Percentiles rank a stretch among this genome's conserved stretches.
Conservation (phyloP, 2,888 invertebrate species). For the Stenchaetothrips biformis region DNA sequence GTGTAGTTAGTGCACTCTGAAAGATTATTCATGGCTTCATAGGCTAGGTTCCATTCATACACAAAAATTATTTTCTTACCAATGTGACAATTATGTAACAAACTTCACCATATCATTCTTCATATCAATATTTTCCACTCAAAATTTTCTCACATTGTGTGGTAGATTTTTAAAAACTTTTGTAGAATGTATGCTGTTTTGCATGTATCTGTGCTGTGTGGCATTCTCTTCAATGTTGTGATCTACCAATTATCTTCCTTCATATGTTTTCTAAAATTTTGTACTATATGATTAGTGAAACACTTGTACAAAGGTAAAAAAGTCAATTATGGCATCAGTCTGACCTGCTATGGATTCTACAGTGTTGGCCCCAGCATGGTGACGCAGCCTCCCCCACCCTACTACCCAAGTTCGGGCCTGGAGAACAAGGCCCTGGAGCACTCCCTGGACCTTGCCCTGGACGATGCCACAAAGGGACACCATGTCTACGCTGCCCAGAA, state of each 20-base stretch:
- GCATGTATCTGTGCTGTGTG: not conserved
- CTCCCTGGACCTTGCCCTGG: slow-evolving; percentile 78
- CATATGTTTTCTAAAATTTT: slow-evolving; percentile 7
- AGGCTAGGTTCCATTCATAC: not conserved
- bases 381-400: slow-evolving; percentile 82
- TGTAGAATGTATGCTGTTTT: too few species aligned
- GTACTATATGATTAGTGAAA: not conserved
- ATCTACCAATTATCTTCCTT: slow-evolving; percentile 3
- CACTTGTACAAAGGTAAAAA: not conserved
- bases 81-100: not conserved
- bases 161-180: not conserved
- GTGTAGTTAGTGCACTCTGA: not conserved
- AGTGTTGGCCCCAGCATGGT: slow-evolving; percentile 75
- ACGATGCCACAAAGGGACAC: slow-evolving; percentile 64
- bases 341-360: slow-evolving; percentile 32
- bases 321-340: not conserved
- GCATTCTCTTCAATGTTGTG: not conserved
- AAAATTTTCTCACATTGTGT: not conserved
- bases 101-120: not conserved
- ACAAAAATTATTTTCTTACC: not conserved
- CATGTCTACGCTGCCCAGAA: slow-evolving; percentile 73
- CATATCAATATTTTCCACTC: slow-evolving; percentile 8
- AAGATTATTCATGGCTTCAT: not conserved
- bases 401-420: slow-evolving; percentile 80
- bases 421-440: slow-evolving; percentile 90